Conservation (phyloP, 2,888 invertebrate species). For the Hetaerina titia region DNA sequence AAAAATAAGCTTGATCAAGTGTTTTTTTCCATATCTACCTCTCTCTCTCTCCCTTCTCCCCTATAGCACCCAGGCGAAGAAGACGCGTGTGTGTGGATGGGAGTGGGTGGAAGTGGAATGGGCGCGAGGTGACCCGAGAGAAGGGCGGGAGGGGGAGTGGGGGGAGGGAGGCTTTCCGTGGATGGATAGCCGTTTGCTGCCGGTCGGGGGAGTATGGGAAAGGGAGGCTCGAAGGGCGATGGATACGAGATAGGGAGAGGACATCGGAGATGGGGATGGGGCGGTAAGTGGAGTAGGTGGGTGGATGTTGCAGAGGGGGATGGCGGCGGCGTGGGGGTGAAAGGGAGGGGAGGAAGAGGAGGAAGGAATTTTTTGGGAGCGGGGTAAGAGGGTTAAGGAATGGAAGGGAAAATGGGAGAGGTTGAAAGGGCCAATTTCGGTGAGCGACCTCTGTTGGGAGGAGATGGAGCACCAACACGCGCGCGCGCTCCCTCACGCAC, state of each 20-base stretch:
- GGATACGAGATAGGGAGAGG: constrained; percentile 34
- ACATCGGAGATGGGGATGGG: background rate
- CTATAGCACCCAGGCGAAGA: background rate
- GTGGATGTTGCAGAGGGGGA: background rate
- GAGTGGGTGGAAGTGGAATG: background rate
- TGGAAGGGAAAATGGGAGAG: background rate
- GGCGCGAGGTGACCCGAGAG: background rate
- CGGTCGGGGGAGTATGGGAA: background rate
- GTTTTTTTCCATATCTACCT: background rate
- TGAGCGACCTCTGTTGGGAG: constrained; percentile 53
- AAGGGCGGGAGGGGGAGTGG: background rate
- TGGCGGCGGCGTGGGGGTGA: background rate
- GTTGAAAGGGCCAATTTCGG: constrained; percentile 56
- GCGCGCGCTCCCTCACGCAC: constrained; percentile 32
- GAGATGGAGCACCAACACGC: background rate
- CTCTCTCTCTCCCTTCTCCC: background rate
- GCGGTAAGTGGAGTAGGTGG: background rate
- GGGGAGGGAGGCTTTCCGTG: background rate
- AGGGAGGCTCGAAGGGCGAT: constrained; percentile 16
- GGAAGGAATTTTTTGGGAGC: constrained; percentile 36
- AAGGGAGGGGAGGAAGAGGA: background rate
- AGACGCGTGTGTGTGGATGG: background rate
- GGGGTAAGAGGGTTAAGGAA: background rate
- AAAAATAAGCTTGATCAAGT: background rate
- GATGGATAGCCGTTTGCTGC: constrained; percentile 24